Evolutionary conservation across 2,797 vertebrate species (phyloP), one percentile per base, ranked within the genome.

Genomic region (Centroberyx gerrardi): DNA sequence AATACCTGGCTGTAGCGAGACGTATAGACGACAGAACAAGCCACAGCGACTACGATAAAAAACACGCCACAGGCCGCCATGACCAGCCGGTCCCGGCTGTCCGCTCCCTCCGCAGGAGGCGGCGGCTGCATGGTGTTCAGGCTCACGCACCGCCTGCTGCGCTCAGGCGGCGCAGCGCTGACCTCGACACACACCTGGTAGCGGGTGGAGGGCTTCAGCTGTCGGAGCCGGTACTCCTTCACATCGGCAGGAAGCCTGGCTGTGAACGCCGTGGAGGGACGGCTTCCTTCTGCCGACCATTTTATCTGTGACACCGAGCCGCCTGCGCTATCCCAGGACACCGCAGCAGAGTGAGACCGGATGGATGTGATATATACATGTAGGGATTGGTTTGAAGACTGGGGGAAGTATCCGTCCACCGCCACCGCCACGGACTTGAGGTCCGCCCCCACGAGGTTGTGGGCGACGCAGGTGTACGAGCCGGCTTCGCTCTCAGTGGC

Each of bases 381-480:
- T 80, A 98, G 59, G 44, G 96, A 93, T 62, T 85, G 95, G 18
- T 93, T 92, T 42, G 84, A 87, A 46, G 94, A 90, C 60, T 86
- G 93, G 33, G 95, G 89, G 18, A 94, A 89, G 73, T 91, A 95
- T 52, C 97, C 96, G 0, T 97, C 95, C 40, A 99, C 97, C 64
- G 93, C 94, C 73, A 99, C 94, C 61, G 93, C 93, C 70, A 98
- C 89, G 3, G 97, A 96, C 89, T 95, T 97, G 7, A 98, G 92
- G 84, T 98, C 97, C 28, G 97, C 97, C 9, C 97, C 97, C 3
- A 98, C 97, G 63, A 98, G 92, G 71, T 99, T 99, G 2, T 96
- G 96, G 52, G 97, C 97, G 61, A 98, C 94, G 52, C 97, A 99
- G 1, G 97, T 98, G 65, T 98, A 98, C 18, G 96, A 85, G 5